Percentiles rank a stretch among this genome's conserved stretches.
Conservation (phyloP, 1,140 invertebrate species). For the Hycleus phaleratus region DNA sequence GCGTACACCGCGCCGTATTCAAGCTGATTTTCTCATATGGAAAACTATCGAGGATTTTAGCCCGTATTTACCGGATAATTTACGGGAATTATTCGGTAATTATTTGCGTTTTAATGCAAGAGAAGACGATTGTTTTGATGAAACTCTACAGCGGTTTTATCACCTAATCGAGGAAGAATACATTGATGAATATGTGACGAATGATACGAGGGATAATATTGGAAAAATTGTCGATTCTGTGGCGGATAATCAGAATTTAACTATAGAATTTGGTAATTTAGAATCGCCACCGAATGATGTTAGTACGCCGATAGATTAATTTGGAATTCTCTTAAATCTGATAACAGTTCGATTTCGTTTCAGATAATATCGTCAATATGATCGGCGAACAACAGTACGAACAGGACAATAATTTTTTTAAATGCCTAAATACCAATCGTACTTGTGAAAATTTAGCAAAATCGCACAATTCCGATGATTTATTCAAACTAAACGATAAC, state of each 20-base stretch:
- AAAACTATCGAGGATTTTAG: neutral
- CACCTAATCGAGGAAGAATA: neutral
- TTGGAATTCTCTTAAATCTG: neutral
- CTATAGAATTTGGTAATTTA: too few species aligned
- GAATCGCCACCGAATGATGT: too few species aligned
- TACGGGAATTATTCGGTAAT: neutral
- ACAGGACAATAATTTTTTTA: conserved; percentile 1
- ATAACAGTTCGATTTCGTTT: neutral
- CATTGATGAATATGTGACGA: neutral
- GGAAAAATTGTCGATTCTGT: too few species aligned
- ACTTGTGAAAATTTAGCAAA: too few species aligned
- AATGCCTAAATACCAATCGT: neutral
- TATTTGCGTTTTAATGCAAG: neutral
- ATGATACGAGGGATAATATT: too few species aligned
- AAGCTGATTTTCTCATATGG: conserved; percentile 8
- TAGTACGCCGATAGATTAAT: too few species aligned
- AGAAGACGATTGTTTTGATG: conserved; percentile 3
- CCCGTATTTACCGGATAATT: conserved; percentile 1
- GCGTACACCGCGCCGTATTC: neutral
- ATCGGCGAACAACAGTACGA: conserved; percentile 1
- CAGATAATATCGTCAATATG: neutral
- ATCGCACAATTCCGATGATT: too few species aligned
- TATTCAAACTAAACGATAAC: too few species aligned
- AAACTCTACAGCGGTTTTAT: conserved; percentile 4
- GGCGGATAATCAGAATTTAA: too few species aligned